Conservation (phyloP, 2,113 vertebrate species). For the Lagopus leucura region DNA sequence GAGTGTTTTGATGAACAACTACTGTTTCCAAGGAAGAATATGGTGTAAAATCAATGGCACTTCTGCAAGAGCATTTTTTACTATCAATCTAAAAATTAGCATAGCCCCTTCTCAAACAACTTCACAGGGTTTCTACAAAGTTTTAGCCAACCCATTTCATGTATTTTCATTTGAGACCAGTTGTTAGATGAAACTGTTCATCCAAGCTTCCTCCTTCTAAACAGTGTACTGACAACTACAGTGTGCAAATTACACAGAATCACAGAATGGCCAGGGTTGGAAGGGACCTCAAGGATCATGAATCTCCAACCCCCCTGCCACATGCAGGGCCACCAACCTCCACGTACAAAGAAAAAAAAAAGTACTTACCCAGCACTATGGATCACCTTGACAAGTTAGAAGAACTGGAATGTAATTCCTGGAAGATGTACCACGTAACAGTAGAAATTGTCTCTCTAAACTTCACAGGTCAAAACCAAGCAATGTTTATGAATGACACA, state of each 20-base stretch:
- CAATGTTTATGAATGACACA: neutral
- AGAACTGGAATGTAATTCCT: neutral
- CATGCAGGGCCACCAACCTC: no score
- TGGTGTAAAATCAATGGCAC: neutral
- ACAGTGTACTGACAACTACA: neutral
- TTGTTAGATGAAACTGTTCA: neutral
- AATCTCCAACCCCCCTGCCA: no score
- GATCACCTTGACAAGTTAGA: neutral
- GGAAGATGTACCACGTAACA: neutral
- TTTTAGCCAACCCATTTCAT: neutral
- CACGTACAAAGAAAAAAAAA: no score
- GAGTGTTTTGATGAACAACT: neutral
- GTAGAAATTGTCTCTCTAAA: neutral
- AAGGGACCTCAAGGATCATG: no score
- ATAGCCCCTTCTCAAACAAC: neutral
- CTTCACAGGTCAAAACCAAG: neutral
- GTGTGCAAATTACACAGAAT: neutral
- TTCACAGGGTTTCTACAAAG: neutral
- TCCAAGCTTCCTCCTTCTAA: no score
- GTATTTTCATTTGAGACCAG: fast-evolving
- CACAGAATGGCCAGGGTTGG: no score
- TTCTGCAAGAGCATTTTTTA: neutral
- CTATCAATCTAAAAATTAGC: neutral
- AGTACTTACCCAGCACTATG: neutral
- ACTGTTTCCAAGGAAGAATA: neutral